These are phyloP conservation scores for Ectemnius cavifrons DNA, from an alignment of 2,888 invertebrate genomes.

Conservation along the genomic window DNA sequence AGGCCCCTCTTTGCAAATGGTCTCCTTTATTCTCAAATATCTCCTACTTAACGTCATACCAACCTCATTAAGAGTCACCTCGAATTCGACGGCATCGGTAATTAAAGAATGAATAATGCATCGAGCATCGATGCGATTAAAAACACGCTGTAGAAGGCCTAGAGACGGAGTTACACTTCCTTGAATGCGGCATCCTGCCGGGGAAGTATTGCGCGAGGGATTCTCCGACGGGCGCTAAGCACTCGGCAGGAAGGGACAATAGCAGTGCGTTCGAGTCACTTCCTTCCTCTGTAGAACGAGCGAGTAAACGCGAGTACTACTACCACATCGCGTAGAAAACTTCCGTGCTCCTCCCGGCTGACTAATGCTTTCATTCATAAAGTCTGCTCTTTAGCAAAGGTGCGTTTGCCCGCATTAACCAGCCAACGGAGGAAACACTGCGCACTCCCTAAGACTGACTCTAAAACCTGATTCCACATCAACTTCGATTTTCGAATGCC, in stretches of 20 bases:
- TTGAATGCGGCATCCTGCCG: constrained; percentile 73
- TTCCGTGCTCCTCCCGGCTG: constrained; percentile 19
- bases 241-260: constrained; percentile 63
- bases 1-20: background rate
- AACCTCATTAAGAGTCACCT: constrained; percentile 43
- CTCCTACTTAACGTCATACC: background rate
- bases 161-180: constrained; percentile 71
- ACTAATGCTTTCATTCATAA: constrained; percentile 75
- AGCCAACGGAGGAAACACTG: constrained; percentile 55
- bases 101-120: constrained; percentile 72
- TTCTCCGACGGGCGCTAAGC: constrained; percentile 13
- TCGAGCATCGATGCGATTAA: constrained; percentile 70
- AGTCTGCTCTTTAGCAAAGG: constrained; percentile 64
- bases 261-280: constrained; percentile 62
- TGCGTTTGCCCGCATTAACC: constrained; percentile 54
- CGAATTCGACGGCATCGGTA: constrained; percentile 62
- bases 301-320: constrained; percentile 71
- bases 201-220: constrained; percentile 55
- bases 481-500: constrained; percentile 27
- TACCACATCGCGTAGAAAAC: constrained; percentile 49
- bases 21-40: background rate
- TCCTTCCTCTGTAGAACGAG: constrained; percentile 71
- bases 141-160: constrained; percentile 65
- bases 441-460: constrained; percentile 19
- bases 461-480: constrained; percentile 38